Evolutionary conservation across 2,113 vertebrate species (phyloP).

Genomic region (Ammospiza caudacuta): DNA sequence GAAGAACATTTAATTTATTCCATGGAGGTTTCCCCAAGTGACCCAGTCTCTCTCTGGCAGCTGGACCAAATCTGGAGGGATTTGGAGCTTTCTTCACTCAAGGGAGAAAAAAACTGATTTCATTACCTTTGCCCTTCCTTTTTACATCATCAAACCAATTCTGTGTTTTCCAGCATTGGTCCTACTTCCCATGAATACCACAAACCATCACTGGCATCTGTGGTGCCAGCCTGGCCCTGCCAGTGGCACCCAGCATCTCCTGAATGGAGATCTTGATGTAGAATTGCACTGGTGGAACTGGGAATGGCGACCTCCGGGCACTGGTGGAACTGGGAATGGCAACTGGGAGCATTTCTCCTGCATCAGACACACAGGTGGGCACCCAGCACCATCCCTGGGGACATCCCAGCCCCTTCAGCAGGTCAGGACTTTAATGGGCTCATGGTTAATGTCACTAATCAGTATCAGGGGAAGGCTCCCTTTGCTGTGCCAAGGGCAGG

Average conservation of each 20-base stretch:
- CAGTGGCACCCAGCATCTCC: background rate
- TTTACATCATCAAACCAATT: background rate
- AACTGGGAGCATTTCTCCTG: background rate
- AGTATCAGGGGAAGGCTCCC: background rate
- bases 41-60: background rate
- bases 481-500: constrained; percentile 39
- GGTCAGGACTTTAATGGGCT: background rate
- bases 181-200: background rate
- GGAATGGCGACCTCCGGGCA: background rate
- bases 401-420: background rate
- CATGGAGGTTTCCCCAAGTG: background rate
- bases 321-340: background rate
- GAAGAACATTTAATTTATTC: constrained; percentile 48
- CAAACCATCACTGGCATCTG: background rate
- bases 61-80: background rate
- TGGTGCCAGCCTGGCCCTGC: background rate
- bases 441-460: background rate
- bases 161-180: background rate
- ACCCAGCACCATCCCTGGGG: background rate
- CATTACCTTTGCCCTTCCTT: background rate
- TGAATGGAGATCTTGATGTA: background rate
- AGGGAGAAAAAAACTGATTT: background rate
- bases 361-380: background rate
- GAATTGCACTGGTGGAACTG: background rate
- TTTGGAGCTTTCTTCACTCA: background rate